Base-by-base conservation (phyloP, 2,113 vertebrate species). In the Chinchilla lanigera region DNA sequence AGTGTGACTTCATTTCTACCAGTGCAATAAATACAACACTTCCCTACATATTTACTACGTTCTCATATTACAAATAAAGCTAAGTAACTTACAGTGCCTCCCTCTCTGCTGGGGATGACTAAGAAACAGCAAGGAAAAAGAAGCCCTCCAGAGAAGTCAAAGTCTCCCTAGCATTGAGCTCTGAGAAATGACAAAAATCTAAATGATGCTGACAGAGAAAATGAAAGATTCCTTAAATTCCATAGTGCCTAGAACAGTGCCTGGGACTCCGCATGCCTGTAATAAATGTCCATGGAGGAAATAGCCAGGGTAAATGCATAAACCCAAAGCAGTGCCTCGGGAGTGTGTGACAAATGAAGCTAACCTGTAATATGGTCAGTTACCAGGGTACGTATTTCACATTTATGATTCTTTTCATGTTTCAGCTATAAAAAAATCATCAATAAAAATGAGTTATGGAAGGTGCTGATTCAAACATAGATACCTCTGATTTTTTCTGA, bases 381-480 rank as follows among this genome's bases (percentile, higher is more conserved):
- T 95, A 81, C 78, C 73, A 93, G 56, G 4, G 33, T 89, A 24
- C 1, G 16, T 58, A 86, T 91, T 97, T 96, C 41, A 92, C 78
- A 85, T 94, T 95, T 77, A 86, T 58, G 73, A 94, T 93, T 93
- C 26, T 86, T 95, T 95, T 86, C n/a, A 61, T 93, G 28, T 96
- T 96, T 95, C 54, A 67, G 71, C 90, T 90, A 28, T 85, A 77
- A 93, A 92, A 92, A 82, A 73, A 82, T 87, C 47, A 95, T 97
- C 41, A 88, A 92, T 97, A 96, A 96, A 94, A 97, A 97, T 97
- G 94, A 97, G 50, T 97, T 90, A 93, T 95, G 60, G 88, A 94
- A 97, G 65, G 94, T 93, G 71, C 47, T 54, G 65, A 93, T 97
- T 97, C 63, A 94, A 97, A 94, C 86, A 88, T 47, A 96, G 90